Conservation (phyloP, 2,797 vertebrate species). For the Prunella strophiata region DNA sequence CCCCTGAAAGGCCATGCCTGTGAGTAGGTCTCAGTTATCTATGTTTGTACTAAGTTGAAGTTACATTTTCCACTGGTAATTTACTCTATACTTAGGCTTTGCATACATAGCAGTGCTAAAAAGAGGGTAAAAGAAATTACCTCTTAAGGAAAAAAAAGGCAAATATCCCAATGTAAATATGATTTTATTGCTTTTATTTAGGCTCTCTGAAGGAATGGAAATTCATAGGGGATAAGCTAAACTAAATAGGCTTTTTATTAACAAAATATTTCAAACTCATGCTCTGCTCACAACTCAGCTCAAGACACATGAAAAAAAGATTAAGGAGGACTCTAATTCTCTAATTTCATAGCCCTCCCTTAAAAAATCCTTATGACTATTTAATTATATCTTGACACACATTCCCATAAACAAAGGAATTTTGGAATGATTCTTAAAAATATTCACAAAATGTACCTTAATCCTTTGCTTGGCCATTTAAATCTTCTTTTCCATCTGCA, state of each 20-base stretch:
- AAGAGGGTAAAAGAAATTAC: neutral
- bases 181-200: conserved; percentile 1
- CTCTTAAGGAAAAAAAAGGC: neutral
- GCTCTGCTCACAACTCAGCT: neutral
- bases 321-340: neutral
- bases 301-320: neutral
- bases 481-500: neutral
- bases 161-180: neutral
- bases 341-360: neutral
- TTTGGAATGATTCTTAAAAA: neutral
- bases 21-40: neutral
- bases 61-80: neutral
- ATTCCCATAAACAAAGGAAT: neutral
- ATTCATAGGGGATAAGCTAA: neutral
- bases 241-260: neutral
- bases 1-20: neutral
- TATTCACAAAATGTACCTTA: neutral
- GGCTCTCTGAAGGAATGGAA: neutral
- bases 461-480: neutral
- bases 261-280: neutral
- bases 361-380: neutral
- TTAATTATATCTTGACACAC: neutral
- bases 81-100: neutral
- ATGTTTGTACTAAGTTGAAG: neutral
- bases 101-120: neutral